A percentile compares a stretch with the other conserved stretches of the same genome.
These are phyloP conservation scores for Drosophila athabasca DNA, from an alignment of 1,140 invertebrate genomes.

Conservation along the genomic window DNA sequence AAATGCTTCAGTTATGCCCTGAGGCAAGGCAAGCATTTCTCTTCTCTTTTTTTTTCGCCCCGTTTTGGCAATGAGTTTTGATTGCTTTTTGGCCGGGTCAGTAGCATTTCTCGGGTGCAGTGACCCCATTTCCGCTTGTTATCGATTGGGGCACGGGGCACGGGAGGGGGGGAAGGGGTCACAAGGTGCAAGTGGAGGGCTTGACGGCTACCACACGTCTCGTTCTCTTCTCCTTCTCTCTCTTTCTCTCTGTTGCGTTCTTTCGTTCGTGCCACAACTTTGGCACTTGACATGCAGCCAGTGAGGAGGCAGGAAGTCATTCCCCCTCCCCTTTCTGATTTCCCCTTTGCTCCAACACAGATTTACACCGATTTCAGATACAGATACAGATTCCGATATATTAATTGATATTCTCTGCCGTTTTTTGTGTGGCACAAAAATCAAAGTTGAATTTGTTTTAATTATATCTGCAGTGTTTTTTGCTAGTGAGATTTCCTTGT, in stretches of 20 bases:
- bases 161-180: conserved; percentile 5
- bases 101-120: conserved; percentile 66
- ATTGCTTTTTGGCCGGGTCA: conserved; percentile 76
- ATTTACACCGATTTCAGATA: conserved; percentile 49
- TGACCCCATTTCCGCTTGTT: conserved; percentile 80
- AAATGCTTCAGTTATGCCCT: no score
- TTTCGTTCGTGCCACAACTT: conserved; percentile 56
- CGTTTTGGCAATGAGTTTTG: conserved; percentile 80
- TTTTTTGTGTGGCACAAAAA: conserved; percentile 20
- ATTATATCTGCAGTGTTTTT: conserved; percentile 30
- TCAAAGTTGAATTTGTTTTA: conserved; percentile 59
- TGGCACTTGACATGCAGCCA: conserved; percentile 69
- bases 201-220: conserved; percentile 3
- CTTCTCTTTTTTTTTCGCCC: conserved; percentile 23
- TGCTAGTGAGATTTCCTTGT: conserved; percentile 2
- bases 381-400: no score
- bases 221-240: neutral
- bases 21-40: no score
- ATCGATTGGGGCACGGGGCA: conserved; percentile 67
- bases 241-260: conserved; percentile 16
- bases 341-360: conserved; percentile 22
- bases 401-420: conserved; percentile 46
- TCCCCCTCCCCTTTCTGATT: conserved; percentile 34
- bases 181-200: conserved; percentile 10
- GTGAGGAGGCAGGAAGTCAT: conserved; percentile 25